Conservation (phyloP, 1,140 invertebrate species). For the Sycophila sp. region DNA sequence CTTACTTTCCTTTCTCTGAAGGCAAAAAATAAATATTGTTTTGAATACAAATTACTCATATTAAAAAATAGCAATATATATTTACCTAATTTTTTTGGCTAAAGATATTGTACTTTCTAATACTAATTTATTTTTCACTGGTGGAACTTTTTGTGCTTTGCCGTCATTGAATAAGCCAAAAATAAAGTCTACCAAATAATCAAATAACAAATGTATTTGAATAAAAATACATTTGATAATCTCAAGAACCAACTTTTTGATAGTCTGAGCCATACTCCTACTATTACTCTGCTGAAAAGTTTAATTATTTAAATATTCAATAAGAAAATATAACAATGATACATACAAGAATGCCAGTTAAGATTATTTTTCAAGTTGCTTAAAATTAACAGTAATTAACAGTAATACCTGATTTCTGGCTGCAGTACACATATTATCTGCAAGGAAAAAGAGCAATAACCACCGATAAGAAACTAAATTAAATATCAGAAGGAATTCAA, state of each 20-base stretch:
- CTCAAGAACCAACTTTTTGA: conserved; percentile 41
- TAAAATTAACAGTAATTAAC: too few species aligned
- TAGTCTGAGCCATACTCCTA: not conserved
- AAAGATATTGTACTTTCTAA: conserved; percentile 73
- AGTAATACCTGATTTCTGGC: conserved; percentile 2
- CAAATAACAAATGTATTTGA: conserved; percentile 56
- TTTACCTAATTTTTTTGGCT: conserved; percentile 73
- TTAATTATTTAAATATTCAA: not conserved
- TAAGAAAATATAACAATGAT: not conserved
- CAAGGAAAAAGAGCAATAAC: too few species aligned
- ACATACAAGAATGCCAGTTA: not conserved
- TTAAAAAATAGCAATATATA: conserved; percentile 6
- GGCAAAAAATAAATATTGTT: conserved; percentile 24
- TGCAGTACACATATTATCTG: conserved; percentile 16
- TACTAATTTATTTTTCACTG: conserved; percentile 70
- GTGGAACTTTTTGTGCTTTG: conserved; percentile 67
- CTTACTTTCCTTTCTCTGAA: conserved; percentile 69
- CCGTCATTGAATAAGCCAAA: conserved; percentile 69
- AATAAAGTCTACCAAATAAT: conserved; percentile 62
- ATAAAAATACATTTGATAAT: conserved; percentile 51
- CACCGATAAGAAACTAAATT: too few species aligned
- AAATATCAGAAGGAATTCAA: too few species aligned
- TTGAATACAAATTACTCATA: not conserved
- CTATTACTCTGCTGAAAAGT: not conserved
- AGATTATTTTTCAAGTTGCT: too few species aligned